A percentile compares a stretch with the other conserved stretches of the same genome.
Evolutionary conservation across 2,797 vertebrate species (phyloP).

Genomic region (Sphaeramia orbicularis): DNA sequence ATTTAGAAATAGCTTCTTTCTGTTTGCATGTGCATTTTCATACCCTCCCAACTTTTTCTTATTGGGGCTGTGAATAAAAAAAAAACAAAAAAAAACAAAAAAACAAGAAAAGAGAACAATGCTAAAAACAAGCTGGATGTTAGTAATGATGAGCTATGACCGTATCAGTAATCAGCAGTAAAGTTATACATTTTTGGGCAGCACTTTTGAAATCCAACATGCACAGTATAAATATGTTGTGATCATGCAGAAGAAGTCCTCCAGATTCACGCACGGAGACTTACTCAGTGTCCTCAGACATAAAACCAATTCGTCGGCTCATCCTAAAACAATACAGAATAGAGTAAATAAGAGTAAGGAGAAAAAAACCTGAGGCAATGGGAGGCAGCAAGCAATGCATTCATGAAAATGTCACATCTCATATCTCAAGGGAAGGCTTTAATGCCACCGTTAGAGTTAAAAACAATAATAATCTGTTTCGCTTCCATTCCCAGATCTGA

Average conservation of each 20-base stretch:
- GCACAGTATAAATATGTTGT: constrained; percentile 25
- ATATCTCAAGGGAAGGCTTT: constrained; percentile 13
- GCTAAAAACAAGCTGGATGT: constrained; percentile 4
- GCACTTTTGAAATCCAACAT: constrained; percentile 27
- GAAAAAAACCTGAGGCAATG: constrained; percentile 27
- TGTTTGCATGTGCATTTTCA: too few species aligned
- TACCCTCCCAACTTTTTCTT: too few species aligned
- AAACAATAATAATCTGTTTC: constrained; percentile 5
- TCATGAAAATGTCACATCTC: constrained; percentile 13
- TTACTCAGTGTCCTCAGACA: constrained; percentile 98
- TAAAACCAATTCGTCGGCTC: constrained; percentile 92
- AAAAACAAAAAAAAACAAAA: constrained; percentile 13
- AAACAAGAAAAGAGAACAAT: constrained; percentile 9
- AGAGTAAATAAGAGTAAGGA: constrained; percentile 49
- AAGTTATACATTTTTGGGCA: background rate
- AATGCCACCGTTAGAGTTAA: constrained; percentile 3
- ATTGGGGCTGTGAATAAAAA: background rate
- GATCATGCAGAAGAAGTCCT: constrained; percentile 58
- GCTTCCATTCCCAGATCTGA: constrained; percentile 13
- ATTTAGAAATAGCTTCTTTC: too few species aligned
- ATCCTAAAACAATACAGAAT: constrained; percentile 94
- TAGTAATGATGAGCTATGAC: constrained; percentile 21
- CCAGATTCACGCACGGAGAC: constrained; percentile 73
- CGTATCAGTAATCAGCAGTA: constrained; percentile 3
- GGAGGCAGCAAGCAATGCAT: constrained; percentile 1